A percentile compares a stretch with the other conserved stretches of the same genome.
These are phyloP conservation scores for Miltochrista miniata DNA, from an alignment of 2,888 invertebrate species.

Conservation along the genomic window DNA sequence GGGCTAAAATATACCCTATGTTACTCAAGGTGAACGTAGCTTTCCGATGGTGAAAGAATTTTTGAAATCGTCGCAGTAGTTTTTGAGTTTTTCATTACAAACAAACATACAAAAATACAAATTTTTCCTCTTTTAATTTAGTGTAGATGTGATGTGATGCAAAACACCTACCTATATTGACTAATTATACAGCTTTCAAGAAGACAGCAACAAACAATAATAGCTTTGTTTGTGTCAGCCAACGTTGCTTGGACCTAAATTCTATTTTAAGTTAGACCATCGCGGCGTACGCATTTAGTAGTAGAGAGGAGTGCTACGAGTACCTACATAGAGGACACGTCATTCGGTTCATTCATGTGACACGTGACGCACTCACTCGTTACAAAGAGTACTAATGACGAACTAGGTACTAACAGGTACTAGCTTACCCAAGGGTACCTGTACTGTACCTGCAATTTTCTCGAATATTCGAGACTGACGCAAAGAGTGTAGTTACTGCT, in stretches of 20 bases:
- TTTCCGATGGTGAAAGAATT: no score
- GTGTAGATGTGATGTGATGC: no score
- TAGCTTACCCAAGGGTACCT: conserved; percentile 4
- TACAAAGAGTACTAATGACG: conserved; percentile 10
- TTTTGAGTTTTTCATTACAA: no score
- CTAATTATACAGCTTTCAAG: conserved; percentile 33
- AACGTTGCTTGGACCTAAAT: conserved; percentile 58
- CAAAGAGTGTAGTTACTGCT: conserved; percentile 18
- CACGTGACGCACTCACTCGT: conserved; percentile 22
- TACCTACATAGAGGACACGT: conserved; percentile 28
- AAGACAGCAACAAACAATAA: neutral
- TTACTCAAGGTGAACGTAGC: no score
- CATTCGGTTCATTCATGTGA: conserved; percentile 28
- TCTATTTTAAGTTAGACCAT: conserved; percentile 74
- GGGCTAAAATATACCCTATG: no score
- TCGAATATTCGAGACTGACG: conserved; percentile 16
- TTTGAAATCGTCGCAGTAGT: no score
- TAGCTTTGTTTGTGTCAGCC: conserved; percentile 2
- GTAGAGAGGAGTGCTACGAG: conserved; percentile 28
- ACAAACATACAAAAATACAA: no score
- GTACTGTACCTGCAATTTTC: no score
- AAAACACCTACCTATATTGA: conserved; percentile 42
- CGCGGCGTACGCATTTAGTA: conserved; percentile 67
- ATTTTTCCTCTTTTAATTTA: no score
- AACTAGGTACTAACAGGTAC: neutral